Evolutionary conservation across 2,113 vertebrate genomes (phyloP).

Genomic region (Tragulus kanchil): DNA sequence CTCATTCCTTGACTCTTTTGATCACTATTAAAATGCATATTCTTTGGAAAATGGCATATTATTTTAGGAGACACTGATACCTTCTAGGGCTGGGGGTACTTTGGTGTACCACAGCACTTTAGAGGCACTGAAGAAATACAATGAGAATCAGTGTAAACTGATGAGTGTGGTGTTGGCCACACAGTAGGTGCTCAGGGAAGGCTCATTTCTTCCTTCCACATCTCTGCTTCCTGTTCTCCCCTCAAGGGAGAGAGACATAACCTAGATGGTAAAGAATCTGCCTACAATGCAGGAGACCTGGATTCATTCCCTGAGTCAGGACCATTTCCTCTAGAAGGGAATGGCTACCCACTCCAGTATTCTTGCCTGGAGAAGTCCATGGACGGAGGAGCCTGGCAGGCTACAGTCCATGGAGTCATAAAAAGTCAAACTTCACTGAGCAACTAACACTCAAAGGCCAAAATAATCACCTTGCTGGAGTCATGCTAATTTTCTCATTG

Average conservation of each 20-base stretch:
- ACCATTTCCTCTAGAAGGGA: not conserved
- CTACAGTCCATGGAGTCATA: rapidly evolving
- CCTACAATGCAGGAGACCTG: not conserved
- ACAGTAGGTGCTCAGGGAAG: not conserved
- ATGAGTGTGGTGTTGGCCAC: not conserved
- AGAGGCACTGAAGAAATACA: not conserved
- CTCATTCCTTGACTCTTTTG: not conserved
- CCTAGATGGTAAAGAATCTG: rapidly evolving
- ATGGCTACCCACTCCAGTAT: not conserved
- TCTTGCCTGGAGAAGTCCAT: not conserved
- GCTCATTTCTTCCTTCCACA: not conserved
- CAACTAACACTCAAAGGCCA: not conserved
- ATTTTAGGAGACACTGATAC: not conserved
- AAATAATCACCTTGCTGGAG: not conserved
- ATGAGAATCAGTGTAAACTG: not conserved
- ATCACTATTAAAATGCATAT: not conserved
- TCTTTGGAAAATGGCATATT: not conserved
- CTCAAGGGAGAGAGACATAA: not conserved
- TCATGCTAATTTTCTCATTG: not conserved
- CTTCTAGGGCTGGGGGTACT: not conserved
- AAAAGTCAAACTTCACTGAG: not conserved
- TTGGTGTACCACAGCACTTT: not conserved
- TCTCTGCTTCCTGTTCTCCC: not conserved
- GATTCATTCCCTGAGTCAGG: not conserved
- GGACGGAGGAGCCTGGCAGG: not conserved